Base-by-base conservation (phyloP, 2,888 invertebrate genomes). In the Sarcophaga caerulescens region DNA sequence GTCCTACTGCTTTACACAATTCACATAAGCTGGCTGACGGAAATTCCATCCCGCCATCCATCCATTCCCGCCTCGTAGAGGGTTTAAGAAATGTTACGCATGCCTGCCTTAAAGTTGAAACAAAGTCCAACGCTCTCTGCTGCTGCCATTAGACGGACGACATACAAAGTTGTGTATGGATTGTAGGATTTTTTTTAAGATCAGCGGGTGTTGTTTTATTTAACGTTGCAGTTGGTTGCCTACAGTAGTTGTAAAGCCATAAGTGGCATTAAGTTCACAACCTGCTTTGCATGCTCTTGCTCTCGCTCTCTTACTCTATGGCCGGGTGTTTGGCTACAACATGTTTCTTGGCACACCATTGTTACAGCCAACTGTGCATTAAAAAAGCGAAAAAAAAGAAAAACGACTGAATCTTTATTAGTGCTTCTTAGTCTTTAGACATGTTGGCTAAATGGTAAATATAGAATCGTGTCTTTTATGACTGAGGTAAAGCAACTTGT, bases 81-180 rank as follows among this genome's bases (percentile, higher is more conserved):
- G 35, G 35, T 35, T 35, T 66, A 85, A 79, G 74, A 82, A 79
- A 81, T 82, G 85, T 79, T 85, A 85, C 82, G 82, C 85, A 85
- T 85, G 85, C 85, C 23, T 71, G 60, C 66, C 75, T 82, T 71
- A 85, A 82, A 62, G 68, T 77, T 69, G 52, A 47, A 74, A 23
- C 17, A 35, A 44, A 80, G 45, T 59, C 10, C 4, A 57, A 59
- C 57, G 57, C n/a, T 10, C 45, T 59, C 17, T 68, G 70, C 23
- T 68, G 70, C 23, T 47, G 17, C 2, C 35, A 35, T 35, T 35
- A 35, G 35, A 35, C 2, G 35, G 35, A 35, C 35, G 8, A 35
- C 35, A 35, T 35, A 35, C 35, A 35, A 35, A 35, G 35, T 35
- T 35, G 35, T 35, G 35, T 35, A 35, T 35, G 35, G 35, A 8